These are phyloP conservation scores for Hozukius guyotensis DNA, from an alignment of 2,797 vertebrate genomes.

Conservation along the genomic window DNA sequence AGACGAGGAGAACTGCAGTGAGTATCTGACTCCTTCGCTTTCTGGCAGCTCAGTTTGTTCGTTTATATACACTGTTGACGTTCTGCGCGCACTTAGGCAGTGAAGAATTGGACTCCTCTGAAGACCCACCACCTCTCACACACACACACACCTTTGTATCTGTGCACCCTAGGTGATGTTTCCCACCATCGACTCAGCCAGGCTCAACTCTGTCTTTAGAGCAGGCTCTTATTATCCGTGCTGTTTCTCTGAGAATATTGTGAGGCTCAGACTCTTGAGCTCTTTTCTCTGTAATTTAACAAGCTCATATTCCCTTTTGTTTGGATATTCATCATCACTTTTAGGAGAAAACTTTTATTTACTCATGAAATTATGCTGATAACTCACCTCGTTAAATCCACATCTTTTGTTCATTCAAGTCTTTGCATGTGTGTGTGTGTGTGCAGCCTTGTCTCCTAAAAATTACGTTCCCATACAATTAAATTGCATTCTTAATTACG, in stretches of 20 bases:
- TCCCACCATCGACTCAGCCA: slow-evolving; percentile 25
- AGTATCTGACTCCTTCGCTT: slow-evolving; percentile 77
- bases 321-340: slow-evolving; percentile 28
- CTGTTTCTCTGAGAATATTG: slow-evolving; percentile 22
- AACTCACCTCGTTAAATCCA: slow-evolving; percentile 24
- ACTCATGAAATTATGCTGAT: slow-evolving; percentile 4
- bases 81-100: slow-evolving; percentile 17
- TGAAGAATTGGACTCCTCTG: slow-evolving; percentile 36
- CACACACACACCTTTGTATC: neutral
- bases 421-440: neutral
- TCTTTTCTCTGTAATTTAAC: neutral
- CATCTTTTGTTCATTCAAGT: neutral
- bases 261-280: slow-evolving; percentile 8
- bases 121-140: slow-evolving; percentile 17
- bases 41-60: slow-evolving; percentile 44
- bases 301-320: slow-evolving; percentile 14
- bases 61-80: slow-evolving; percentile 30
- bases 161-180: slow-evolving; percentile 21
- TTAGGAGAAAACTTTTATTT: slow-evolving; percentile 36
- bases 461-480: too few relatives aligned
- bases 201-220: slow-evolving; percentile 23
- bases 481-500: too few relatives aligned
- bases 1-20: slow-evolving; percentile 98
- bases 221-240: neutral
- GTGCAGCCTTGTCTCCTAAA: neutral